Base-by-base conservation (phyloP, 2,113 vertebrate genomes). In the Siphamia tubifer region DNA sequence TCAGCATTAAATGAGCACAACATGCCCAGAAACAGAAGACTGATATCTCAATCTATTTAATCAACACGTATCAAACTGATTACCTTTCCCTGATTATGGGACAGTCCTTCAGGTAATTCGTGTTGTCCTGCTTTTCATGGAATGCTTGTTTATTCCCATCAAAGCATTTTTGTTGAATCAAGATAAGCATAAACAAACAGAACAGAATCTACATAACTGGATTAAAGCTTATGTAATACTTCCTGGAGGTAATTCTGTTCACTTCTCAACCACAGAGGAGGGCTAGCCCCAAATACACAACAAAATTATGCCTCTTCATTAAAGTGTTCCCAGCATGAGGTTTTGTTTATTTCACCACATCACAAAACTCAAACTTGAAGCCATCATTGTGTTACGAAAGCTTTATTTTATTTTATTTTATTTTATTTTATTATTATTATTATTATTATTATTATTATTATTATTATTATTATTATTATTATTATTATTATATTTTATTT, bases 111-210 rank as follows among this genome's bases (percentile, higher is more conserved):
- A 51, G 39, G 42, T 61, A 57, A 55, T 57, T 76, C 47, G 55
- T 49, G 31, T 17, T 53, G 57, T 34, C 35, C 35, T 36, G 25
- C 34, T 51, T 65, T 58, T 62, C 43, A 68, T 31, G 23, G 65
- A 44, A n/a, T 48, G 60, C 24, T 21, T 47, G 45, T 27, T 64
- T 16, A 45, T 78, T 68, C 75, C 63, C 43, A 54, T 27, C 43
- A 53, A 56, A 72, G 48, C 31, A n/a, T n/a, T 6, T 4, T 42
- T 35, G 36, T 44, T 71, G 49, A 17, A 58, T 67, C 45, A 49
- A 32, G 34, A 77, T 81, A 38, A 56, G 43, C 15, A n/a, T 1
- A 10, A 10, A 69, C 16, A 62, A 21, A 63, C 36, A 45, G 11
- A 12, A 68, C n/a, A 56, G 20, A 20, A 34, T 61, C 34, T 48